phyloP scores from a whole-genome alignment of 35 echinoderm and acorn worm genomes.

The Heliocidaris erythrogramma region DNA sequence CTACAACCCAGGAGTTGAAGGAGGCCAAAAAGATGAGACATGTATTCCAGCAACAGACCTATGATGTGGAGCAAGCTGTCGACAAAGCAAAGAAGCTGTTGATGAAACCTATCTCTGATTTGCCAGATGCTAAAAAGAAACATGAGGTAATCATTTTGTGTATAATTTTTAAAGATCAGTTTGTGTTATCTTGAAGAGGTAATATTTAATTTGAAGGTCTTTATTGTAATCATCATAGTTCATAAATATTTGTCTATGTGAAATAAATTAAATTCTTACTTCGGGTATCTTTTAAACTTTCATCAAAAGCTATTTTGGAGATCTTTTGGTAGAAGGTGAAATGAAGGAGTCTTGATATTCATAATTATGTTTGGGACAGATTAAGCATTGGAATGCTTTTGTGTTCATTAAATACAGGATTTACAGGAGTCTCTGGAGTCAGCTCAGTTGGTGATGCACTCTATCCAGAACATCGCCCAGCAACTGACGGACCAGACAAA shows the following conservation, averaged over 20 bases:
- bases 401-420: background rate
- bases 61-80: conserved; percentile 49
- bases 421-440: conserved; percentile 33
- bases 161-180: background rate
- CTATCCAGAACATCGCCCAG: conserved; percentile 64
- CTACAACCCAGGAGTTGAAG: conserved; percentile 44
- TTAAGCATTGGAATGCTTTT: background rate
- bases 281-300: too few relatives aligned
- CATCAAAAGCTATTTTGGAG: too few relatives aligned
- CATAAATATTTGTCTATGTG: background rate
- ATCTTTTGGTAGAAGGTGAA: too few relatives aligned
- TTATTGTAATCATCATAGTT: background rate
- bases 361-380: background rate
- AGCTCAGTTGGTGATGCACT: conserved; percentile 53
- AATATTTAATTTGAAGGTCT: background rate
- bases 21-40: conserved; percentile 59
- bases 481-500: conserved; percentile 67
- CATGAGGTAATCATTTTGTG: conserved; percentile 58
- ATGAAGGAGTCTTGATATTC: background rate
- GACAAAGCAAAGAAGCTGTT: conserved; percentile 50
- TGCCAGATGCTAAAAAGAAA: conserved; percentile 59
- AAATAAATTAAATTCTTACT: too few relatives aligned
- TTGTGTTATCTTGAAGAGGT: background rate
- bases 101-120: conserved; percentile 55
- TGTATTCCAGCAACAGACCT: conserved; percentile 48